These are phyloP conservation scores for Deilephila porcellus DNA, from an alignment of 2,888 invertebrate species.

Conservation along the genomic window DNA sequence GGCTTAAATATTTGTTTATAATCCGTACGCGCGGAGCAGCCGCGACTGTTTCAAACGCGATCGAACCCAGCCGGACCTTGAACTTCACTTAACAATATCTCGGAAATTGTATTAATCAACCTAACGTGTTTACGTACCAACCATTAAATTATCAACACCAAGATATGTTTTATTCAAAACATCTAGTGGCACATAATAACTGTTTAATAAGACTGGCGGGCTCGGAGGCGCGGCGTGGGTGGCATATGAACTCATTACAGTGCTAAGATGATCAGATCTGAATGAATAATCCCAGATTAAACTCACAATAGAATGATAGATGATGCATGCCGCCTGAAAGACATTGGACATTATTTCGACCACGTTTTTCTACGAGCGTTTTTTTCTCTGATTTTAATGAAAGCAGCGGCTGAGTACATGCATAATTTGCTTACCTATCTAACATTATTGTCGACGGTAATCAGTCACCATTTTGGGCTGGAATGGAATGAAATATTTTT, in stretches of 20 bases:
- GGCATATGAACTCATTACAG: slow-evolving; percentile 24
- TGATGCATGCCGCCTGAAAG: not conserved
- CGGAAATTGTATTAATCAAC: slow-evolving; percentile 46
- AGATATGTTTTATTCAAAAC: slow-evolving; percentile 13
- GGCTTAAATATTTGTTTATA: not conserved
- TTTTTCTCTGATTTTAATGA: not conserved
- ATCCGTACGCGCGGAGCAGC: not conserved
- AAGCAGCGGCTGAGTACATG: not conserved
- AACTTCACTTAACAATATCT: slow-evolving; percentile 51
- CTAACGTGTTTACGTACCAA: slow-evolving; percentile 43
- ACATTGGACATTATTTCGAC: slow-evolving; percentile 7
- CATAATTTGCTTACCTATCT: not conserved
- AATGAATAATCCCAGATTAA: slow-evolving; percentile 15
- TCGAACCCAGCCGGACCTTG: slow-evolving; percentile 47
- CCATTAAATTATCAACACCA: slow-evolving; percentile 37
- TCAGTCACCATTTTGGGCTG: no score
- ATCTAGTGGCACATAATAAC: slow-evolving; percentile 31
- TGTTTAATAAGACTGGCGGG: slow-evolving; percentile 31
- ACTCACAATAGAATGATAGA: slow-evolving; percentile 16
- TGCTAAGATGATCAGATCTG: slow-evolving; percentile 15
- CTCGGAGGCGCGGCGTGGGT: slow-evolving; percentile 32
- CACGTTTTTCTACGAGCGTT: not conserved
- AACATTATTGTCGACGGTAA: not conserved
- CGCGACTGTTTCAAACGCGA: slow-evolving; percentile 24
- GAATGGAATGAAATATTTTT: no score